These are phyloP conservation scores for Dendrocincla fuliginosa DNA, from an alignment of 2,797 vertebrate species.

Conservation along the genomic window DNA sequence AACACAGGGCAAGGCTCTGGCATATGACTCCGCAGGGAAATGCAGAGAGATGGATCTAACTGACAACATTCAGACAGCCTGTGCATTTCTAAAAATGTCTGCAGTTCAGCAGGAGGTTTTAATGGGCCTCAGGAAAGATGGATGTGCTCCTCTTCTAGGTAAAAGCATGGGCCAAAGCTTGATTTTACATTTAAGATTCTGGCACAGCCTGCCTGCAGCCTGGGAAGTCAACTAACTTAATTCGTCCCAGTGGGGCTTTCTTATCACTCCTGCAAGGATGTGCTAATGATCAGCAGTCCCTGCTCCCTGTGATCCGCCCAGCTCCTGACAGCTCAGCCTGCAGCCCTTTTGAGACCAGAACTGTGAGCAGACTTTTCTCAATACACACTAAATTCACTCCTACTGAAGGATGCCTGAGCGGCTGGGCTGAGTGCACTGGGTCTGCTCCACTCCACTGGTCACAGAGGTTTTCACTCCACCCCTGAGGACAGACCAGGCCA, in stretches of 20 bases:
- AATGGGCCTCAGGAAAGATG: conserved; percentile 3
- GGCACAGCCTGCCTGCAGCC: conserved; percentile 12
- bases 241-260: not conserved
- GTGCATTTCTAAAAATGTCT: not conserved
- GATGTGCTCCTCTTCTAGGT: not conserved
- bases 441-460: not conserved
- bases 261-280: not conserved
- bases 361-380: not conserved
- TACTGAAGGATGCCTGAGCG: not conserved
- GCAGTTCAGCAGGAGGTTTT: conserved; percentile 12
- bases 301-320: not conserved
- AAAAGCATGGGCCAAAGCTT: not conserved
- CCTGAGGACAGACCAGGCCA: not conserved
- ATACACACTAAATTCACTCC: not conserved
- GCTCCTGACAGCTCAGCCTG: conserved; percentile 12
- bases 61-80: not conserved
- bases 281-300: not conserved
- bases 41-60: not conserved
- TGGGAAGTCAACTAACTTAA: not conserved
- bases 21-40: not conserved
- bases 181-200: conserved; percentile 14
- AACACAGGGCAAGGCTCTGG: not conserved
- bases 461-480: not conserved
- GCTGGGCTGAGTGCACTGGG: not conserved
- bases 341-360: not conserved